A percentile compares a stretch with the other conserved stretches of the same genome.
phyloP scores from a whole-genome alignment of 2,797 vertebrate genomes.

The Tiaroga cobitis region DNA sequence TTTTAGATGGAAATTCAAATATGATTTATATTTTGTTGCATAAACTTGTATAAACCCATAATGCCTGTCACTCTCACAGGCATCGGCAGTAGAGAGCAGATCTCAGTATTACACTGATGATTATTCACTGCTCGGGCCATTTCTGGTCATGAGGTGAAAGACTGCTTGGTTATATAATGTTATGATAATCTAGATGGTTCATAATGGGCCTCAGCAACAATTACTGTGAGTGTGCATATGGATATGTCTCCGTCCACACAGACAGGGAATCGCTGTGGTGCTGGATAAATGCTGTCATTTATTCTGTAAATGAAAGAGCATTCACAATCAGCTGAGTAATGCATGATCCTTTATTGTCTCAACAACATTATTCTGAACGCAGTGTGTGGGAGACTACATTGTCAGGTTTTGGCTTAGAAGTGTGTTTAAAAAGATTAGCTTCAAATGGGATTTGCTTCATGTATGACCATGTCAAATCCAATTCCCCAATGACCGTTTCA shows the following conservation, averaged over 20 bases:
- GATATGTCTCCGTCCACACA: not conserved
- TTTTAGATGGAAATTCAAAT: not conserved
- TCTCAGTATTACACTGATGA: slow-evolving; percentile 25
- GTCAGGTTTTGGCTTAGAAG: slow-evolving; percentile 29
- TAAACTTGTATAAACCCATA: not conserved
- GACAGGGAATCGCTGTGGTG: slow-evolving; percentile 11
- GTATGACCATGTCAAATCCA: slow-evolving; percentile 50
- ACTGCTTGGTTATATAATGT: slow-evolving; percentile 30
- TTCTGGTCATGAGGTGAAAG: slow-evolving; percentile 38
- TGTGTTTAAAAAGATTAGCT: slow-evolving; percentile 53
- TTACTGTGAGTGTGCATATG: slow-evolving; percentile 25
- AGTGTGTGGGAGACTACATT: slow-evolving; percentile 36
- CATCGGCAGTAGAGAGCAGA: not conserved
- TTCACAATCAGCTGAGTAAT: slow-evolving; percentile 34
- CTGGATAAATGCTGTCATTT: slow-evolving; percentile 18
- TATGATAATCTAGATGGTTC: slow-evolving; percentile 32
- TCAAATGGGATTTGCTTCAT: slow-evolving; percentile 42
- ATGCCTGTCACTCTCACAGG: not conserved
- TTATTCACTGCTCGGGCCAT: slow-evolving; percentile 14
- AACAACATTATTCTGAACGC: slow-evolving; percentile 37
- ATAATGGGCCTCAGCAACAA: slow-evolving; percentile 35
- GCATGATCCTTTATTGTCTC: slow-evolving; percentile 36
- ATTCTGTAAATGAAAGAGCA: slow-evolving; percentile 22
- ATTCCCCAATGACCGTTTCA: slow-evolving; percentile 40
- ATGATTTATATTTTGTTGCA: not conserved